Base-by-base conservation (phyloP, 2,797 vertebrate genomes). In the Falco peregrinus region DNA sequence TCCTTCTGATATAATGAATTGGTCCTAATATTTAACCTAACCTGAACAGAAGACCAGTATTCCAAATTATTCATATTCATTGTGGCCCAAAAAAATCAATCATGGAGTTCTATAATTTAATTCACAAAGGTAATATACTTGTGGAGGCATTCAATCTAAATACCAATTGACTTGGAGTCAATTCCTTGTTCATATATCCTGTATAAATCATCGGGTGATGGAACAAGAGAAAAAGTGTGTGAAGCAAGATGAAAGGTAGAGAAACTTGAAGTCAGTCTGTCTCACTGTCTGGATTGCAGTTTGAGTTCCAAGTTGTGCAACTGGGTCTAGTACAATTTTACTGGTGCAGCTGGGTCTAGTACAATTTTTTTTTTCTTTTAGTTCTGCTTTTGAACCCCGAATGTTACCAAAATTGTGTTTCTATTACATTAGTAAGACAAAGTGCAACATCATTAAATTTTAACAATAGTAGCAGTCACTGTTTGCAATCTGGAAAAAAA, bases 251-350 rank as follows among this genome's bases (percentile, higher is more conserved):
- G 10, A 64, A 86, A 53, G 13, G 9, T 25, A 69, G 16, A 57
- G 28, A 69, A 59, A 50, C 16, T 70, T 67, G 26, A 64, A 16
- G 7, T 48, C n/a, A 31, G 28, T 29, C 10, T 1, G 1, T 35
- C 13, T 91, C 57, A 25, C 13, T 1, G 0, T 35, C 26, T 67
- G 13, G 48, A 24, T 37, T 35, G 28, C 0, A 1, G 8, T 70
- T 69, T 78, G 53, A 79, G 14, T 67, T 60, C 39, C 8, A 26
- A n/a, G 24, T 43, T 24, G 8, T 64, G 16, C 24, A 70, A 13
- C 31, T 57, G 16, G 19, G 13, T 33, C 18, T 51, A 51, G 8
- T n/a, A 37, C 16, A 17, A 11, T 22, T 41, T 41, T 37, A n/a
- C 21, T 43, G 26, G 8, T 64, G 16, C 24, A 70, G 11, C 31